Conservation (phyloP, 53 echinoderm and acorn worm genomes). For the Patiria pectinifera region DNA sequence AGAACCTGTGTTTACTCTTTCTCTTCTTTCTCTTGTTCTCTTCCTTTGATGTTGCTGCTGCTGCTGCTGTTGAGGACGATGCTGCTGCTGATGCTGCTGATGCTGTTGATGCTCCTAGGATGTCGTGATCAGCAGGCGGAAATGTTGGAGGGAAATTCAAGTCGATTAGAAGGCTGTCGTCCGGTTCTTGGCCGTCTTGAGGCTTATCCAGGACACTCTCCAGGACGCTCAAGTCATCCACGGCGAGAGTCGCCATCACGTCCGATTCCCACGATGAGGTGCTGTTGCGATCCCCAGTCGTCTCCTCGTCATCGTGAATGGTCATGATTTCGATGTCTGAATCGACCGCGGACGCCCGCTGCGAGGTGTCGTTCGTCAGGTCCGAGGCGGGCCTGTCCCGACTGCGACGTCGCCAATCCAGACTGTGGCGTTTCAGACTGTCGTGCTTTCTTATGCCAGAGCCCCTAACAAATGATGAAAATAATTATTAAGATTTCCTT, state of each 20-base stretch:
- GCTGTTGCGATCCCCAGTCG: conserved; percentile 24
- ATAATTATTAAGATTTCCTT: not conserved
- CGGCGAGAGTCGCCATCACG: conserved; percentile 38
- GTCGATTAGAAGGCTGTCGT: not conserved
- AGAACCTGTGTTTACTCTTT: not conserved
- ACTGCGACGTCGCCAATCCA: conserved; percentile 27
- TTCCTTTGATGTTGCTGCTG: not conserved
- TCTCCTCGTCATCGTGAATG: not conserved
- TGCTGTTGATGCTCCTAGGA: not conserved
- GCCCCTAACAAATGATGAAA: not conserved
- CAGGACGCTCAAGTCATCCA: conserved; percentile 24
- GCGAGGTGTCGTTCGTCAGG: not conserved
- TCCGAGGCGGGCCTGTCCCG: not conserved
- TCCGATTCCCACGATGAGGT: conserved; percentile 58
- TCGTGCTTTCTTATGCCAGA: not conserved
- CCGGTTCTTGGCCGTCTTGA: not conserved
- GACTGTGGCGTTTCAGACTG: conserved; percentile 15
- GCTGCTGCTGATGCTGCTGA: not conserved
- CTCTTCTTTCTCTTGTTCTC: not conserved
- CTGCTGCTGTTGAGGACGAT: not conserved
- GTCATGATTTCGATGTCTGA: not conserved
- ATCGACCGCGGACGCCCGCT: not conserved
- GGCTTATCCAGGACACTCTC: conserved; percentile 39
- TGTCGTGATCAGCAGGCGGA: not conserved
- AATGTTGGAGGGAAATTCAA: not conserved